phyloP scores from a whole-genome alignment of 2,888 invertebrate species.

The Parnassius mnemosyne region DNA sequence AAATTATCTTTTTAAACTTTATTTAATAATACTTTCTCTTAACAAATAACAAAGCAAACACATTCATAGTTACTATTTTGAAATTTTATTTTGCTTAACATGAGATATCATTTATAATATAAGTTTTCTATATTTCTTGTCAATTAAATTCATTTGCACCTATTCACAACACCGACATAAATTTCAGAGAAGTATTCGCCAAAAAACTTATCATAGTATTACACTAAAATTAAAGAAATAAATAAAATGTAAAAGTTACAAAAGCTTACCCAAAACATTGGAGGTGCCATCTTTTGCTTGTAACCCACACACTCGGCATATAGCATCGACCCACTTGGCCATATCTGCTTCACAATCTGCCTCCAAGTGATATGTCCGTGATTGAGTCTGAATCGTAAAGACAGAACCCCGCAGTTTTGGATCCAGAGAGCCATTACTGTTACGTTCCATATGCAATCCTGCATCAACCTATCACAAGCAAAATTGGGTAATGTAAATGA shows the following conservation, averaged over 20 bases:
- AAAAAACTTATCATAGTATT: neutral
- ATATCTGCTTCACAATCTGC: slow-evolving; percentile 95
- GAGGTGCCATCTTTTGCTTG: slow-evolving; percentile 84
- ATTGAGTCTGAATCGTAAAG: slow-evolving; percentile 94
- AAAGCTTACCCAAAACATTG: slow-evolving; percentile 50
- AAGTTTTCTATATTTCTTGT: too few species aligned
- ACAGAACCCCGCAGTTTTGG: slow-evolving; percentile 79
- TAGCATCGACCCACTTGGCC: slow-evolving; percentile 96
- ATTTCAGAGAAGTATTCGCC: too few species aligned
- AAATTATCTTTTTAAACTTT: too few species aligned
- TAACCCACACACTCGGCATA: slow-evolving; percentile 94
- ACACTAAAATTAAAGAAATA: neutral
- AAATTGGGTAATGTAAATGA: slow-evolving; percentile 26
- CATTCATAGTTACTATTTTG: too few species aligned
- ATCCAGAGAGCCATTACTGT: slow-evolving; percentile 89
- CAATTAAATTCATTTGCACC: too few species aligned
- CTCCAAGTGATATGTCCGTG: slow-evolving; percentile 94
- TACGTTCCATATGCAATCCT: slow-evolving; percentile 90
- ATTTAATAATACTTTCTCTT: too few species aligned
- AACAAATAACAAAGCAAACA: too few species aligned
- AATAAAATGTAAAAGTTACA: slow-evolving; percentile 24
- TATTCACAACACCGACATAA: too few species aligned
- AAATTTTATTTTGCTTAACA: too few species aligned
- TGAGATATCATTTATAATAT: too few species aligned
- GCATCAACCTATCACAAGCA: slow-evolving; percentile 85